These are phyloP conservation scores for Thymelicus acteon DNA, from an alignment of 2,888 invertebrate species.

Conservation along the genomic window DNA sequence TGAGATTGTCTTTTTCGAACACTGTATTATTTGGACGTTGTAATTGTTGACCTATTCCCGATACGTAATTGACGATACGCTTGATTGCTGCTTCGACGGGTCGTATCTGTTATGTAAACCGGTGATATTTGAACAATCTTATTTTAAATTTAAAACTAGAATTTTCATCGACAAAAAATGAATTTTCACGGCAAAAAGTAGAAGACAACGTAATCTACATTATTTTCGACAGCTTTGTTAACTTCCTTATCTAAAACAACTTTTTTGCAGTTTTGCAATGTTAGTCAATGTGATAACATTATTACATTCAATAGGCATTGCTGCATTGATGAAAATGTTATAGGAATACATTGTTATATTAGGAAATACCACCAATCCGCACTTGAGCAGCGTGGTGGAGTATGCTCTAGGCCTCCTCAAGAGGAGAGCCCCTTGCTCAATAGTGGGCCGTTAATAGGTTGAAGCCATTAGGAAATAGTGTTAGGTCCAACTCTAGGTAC, in stretches of 20 bases:
- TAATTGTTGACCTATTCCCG: slow-evolving; percentile 28
- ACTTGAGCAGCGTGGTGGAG: no score
- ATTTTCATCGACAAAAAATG: background rate
- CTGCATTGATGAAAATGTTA: background rate
- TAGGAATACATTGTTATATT: no score
- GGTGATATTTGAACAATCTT: slow-evolving; percentile 7
- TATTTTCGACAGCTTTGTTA: slow-evolving; percentile 4
- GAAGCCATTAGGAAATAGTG: no score
- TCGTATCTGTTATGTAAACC: slow-evolving; percentile 9
- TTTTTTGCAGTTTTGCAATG: slow-evolving; percentile 5
- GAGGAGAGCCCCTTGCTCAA: no score
- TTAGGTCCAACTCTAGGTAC: no score
- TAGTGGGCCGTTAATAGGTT: no score
- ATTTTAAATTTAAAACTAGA: slow-evolving; percentile 14
- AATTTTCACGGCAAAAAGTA: slow-evolving; percentile 1
- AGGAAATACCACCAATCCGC: no score
- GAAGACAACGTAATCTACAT: background rate
- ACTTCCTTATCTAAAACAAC: slow-evolving; percentile 9
- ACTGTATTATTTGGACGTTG: slow-evolving; percentile 17
- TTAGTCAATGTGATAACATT: slow-evolving; percentile 1
- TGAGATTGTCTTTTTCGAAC: slow-evolving; percentile 5
- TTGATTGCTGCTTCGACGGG: slow-evolving; percentile 15
- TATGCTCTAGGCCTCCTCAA: no score
- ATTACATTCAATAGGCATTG: background rate
- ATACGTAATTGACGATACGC: slow-evolving; percentile 27